Evolutionary conservation across 2,888 invertebrate genomes (phyloP).

Genomic region (Polylopha cassiicola): DNA sequence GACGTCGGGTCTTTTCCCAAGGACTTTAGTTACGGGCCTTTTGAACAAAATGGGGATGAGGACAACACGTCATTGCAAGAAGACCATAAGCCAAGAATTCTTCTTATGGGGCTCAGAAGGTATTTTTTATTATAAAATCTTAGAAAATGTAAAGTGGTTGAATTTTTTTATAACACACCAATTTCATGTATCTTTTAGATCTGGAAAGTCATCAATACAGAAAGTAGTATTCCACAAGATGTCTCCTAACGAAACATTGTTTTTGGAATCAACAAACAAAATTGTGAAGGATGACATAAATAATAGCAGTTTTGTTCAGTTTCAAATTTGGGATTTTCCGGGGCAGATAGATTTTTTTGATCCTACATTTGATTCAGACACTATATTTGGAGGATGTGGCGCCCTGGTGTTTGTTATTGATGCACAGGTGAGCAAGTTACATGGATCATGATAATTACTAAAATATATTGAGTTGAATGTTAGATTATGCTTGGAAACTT

Average conservation of each 20-base stretch:
- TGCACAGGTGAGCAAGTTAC: slow-evolving; percentile 82
- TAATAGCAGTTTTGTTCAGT: slow-evolving; percentile 97
- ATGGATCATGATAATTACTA: slow-evolving; percentile 1
- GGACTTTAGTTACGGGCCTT: slow-evolving; percentile 94
- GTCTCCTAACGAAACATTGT: slow-evolving; percentile 99
- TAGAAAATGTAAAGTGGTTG: neutral
- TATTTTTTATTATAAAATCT: slow-evolving; percentile 39
- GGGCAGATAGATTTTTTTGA: slow-evolving; percentile 99
- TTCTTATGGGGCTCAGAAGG: slow-evolving; percentile 96
- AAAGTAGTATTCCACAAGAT: slow-evolving; percentile 99
- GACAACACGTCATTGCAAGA: slow-evolving; percentile 77
- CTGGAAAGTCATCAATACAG: slow-evolving; percentile 99
- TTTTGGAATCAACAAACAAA: slow-evolving; percentile 98
- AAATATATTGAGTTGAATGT: slow-evolving; percentile 1
- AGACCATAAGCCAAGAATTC: slow-evolving; percentile 93
- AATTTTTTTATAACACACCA: neutral
- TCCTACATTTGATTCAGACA: slow-evolving; percentile 95
- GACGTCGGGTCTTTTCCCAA: slow-evolving; percentile 87
- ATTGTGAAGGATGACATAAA: slow-evolving; percentile 99
- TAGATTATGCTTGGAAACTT: too few species aligned
- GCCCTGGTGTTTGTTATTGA: slow-evolving; percentile 99
- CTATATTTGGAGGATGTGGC: slow-evolving; percentile 97
- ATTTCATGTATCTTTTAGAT: slow-evolving; percentile 77
- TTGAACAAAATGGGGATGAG: slow-evolving; percentile 87
- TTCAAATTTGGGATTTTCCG: slow-evolving; percentile 99